Evolutionary conservation across 2,797 vertebrate genomes (phyloP), one percentile per base, ranked within the genome.

Genomic region (Octomys mimax): DNA sequence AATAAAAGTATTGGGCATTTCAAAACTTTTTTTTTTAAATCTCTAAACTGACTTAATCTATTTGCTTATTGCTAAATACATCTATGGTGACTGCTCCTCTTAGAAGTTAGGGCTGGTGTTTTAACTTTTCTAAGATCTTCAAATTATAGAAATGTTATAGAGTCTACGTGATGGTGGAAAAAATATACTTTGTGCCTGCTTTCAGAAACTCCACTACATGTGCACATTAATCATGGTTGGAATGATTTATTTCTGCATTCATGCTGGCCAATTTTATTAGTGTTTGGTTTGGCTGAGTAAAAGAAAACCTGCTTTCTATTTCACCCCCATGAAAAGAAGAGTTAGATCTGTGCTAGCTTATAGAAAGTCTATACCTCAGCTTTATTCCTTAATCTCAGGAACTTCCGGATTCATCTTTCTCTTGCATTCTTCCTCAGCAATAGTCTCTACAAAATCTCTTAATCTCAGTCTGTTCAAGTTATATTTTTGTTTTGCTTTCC

Each of bases 191-290:
- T 91, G 64, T 96, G 94, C 61, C 91, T 97, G 95, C 33, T 91
- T 91, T 95, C 87, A 96, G 85, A 97, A 91, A 86, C 70, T 89
- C 49, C 73, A 18, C 94, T 96, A 87, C 7, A 24, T 94, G 82
- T 90, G 31, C 79, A 93, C 90, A 96, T 98, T 96, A 96, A 97
- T 96, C 97, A 97, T 84, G 85, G 84, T 96, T 96, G 88, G 71
- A 52, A 87, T 96, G 90, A 97, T 97, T 97, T 97, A 96, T 97
- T 96, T 96, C 92, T 91, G 26, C 64, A 94, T 95, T 96, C 68
- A 59, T 52, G 79, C 79, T 84, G 85, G 96, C 94, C 92, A 95
- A 92, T 95, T 95, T 92, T 97, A 96, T 98, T 97, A 95, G 82
- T 92, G 71, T 93, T 97, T 96, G 77, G 77, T 96, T 97, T 97